phyloP scores from a whole-genome alignment of 2,888 invertebrate species.

The Halictus ligatus region DNA sequence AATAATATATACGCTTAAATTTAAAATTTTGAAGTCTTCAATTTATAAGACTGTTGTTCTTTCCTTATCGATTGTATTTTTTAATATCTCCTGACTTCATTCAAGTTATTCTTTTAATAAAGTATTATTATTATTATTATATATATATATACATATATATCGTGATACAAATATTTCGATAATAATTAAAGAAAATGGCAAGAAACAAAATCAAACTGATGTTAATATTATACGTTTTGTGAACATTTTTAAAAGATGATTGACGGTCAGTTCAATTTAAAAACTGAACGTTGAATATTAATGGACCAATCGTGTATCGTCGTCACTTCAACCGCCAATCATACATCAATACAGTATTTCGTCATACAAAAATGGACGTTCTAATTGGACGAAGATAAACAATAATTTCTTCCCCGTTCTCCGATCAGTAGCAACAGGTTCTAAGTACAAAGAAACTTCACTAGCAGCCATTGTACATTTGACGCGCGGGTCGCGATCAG shows the following conservation, averaged over 20 bases:
- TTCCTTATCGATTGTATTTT: slow-evolving; percentile 1
- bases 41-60: neutral
- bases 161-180: neutral
- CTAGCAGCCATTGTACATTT: slow-evolving; percentile 51
- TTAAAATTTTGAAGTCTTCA: neutral
- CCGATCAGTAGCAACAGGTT: slow-evolving; percentile 65
- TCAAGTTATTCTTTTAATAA: neutral
- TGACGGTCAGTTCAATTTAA: slow-evolving; percentile 31
- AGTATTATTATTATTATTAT: neutral
- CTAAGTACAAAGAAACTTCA: slow-evolving; percentile 55
- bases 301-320: slow-evolving; percentile 25
- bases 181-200: neutral
- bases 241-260: neutral
- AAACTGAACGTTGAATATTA: slow-evolving; percentile 46
- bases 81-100: neutral
- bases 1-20: neutral
- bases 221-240: neutral
- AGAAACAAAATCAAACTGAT: neutral
- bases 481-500: slow-evolving; percentile 61
- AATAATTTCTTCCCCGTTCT: slow-evolving; percentile 57
- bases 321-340: slow-evolving; percentile 48
- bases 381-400: slow-evolving; percentile 60
- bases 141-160: neutral
- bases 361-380: slow-evolving; percentile 27
- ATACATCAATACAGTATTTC: slow-evolving; percentile 8